These are phyloP conservation scores for Perithous albicinctus DNA, from an alignment of 2,888 invertebrate genomes.

Conservation along the genomic window DNA sequence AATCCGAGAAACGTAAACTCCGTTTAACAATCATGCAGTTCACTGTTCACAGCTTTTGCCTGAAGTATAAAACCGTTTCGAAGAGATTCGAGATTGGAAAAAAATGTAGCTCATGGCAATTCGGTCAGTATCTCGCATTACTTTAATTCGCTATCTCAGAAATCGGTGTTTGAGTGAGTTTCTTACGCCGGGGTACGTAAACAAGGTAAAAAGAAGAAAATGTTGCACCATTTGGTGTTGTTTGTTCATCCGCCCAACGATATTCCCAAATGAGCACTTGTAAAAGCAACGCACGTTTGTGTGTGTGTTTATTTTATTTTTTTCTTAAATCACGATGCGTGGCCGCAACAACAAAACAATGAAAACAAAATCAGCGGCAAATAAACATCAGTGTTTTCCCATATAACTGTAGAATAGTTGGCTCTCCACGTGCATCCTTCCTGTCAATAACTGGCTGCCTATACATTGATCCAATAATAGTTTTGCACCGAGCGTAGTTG, in stretches of 20 bases:
- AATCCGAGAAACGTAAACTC: too few relatives aligned
- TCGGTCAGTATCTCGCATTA: background rate
- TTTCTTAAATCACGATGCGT: background rate
- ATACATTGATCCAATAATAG: slow-evolving; percentile 27
- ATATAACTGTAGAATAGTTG: slow-evolving; percentile 40
- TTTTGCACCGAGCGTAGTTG: slow-evolving; percentile 24
- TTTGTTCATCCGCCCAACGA: background rate
- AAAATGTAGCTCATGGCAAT: background rate
- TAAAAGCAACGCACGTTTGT: background rate
- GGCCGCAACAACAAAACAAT: slow-evolving; percentile 12
- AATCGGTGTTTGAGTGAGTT: background rate
- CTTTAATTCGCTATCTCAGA: background rate
- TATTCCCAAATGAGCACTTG: background rate
- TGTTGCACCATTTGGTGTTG: background rate
- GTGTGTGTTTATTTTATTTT: too few relatives aligned
- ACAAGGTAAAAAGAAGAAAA: slow-evolving; percentile 16
- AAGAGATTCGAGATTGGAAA: too few relatives aligned
- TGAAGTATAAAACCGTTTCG: too few relatives aligned
- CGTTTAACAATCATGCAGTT: too few relatives aligned
- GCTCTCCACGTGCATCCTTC: slow-evolving; percentile 51
- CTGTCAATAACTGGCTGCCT: slow-evolving; percentile 19
- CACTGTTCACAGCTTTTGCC: too few relatives aligned
- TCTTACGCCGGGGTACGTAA: slow-evolving; percentile 22
- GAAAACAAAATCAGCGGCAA: slow-evolving; percentile 12
- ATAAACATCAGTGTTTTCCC: slow-evolving; percentile 8